These are phyloP conservation scores for Machimus atricapillus DNA, from an alignment of 2,888 invertebrate species.

Conservation along the genomic window DNA sequence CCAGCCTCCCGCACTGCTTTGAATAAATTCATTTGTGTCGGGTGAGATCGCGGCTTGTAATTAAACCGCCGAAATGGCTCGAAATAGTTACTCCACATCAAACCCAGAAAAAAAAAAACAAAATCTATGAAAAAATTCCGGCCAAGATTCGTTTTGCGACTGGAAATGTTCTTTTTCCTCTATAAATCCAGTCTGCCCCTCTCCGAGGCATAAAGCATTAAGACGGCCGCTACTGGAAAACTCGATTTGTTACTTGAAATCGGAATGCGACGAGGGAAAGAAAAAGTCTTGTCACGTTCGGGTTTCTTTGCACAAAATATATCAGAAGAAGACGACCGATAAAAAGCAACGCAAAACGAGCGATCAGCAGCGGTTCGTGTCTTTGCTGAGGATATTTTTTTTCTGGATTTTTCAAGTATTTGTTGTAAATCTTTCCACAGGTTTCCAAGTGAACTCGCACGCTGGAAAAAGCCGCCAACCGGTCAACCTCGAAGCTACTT, in stretches of 20 bases:
- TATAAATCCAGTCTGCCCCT: neutral
- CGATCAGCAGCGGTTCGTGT: neutral
- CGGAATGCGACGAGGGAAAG: slow-evolving; percentile 29
- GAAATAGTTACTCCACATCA: neutral
- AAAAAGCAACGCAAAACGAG: neutral
- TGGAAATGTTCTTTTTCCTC: neutral
- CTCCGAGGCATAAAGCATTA: neutral
- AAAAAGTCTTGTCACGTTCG: slow-evolving; percentile 39
- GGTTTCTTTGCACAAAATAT: slow-evolving; percentile 32
- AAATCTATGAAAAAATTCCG: neutral
- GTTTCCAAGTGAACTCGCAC: neutral
- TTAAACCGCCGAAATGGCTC: neutral
- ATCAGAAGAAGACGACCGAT: slow-evolving; percentile 28
- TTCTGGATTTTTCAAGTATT: slow-evolving; percentile 14
- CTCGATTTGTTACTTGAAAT: slow-evolving; percentile 37
- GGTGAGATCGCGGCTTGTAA: neutral
- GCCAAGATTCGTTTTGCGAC: neutral
- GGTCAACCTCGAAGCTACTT: neutral
- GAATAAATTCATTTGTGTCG: neutral
- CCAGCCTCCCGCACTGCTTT: neutral
- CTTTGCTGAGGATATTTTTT: slow-evolving; percentile 3
- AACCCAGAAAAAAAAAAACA: neutral
- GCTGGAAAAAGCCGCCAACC: neutral
- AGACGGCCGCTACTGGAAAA: slow-evolving; percentile 21
- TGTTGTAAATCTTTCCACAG: neutral